Evolutionary conservation across 2,797 vertebrate genomes (phyloP), one percentile per base, ranked within the genome.

Genomic region (Martes flavigula): DNA sequence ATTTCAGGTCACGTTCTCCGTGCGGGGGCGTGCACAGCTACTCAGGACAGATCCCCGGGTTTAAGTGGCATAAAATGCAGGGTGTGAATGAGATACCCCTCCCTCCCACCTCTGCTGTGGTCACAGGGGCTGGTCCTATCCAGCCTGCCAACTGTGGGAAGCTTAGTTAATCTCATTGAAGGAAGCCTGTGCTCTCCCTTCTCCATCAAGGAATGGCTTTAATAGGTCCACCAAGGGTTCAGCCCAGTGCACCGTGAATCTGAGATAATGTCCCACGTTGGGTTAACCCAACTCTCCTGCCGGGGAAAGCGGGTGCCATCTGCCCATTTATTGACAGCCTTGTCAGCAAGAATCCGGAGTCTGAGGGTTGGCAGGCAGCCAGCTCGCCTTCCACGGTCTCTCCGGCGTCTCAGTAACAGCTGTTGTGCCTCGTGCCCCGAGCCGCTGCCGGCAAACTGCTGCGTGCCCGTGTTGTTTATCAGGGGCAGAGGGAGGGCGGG

Each of bases 251-350:
- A 77, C 96, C 94, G 64, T 48, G 97, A 97, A 97, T 97, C 70
- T 97, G 97, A 98, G 98, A 98, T 96, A 78, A 97, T 68, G 98
- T 96, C 98, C 98, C 87, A 54, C 38, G 83, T 89, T 97, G 97
- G 98, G 98, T 97, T 98, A 98, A 95, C 97, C 12, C 96, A 97
- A 95, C 95, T 98, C 97, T 97, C 94, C 96, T 91, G 98, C 18
- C 81, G 96, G 97, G 97, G 96, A 62, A 75, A 30, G 95, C 43
- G 18, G 97, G 96, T 98, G 98, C 99, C 99, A 98, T 99, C 98
- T 99, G 99, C 98, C 98, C 96, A 4, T 93, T 97, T 90, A 90
- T 97, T 98, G 98, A 98, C 98, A 98, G 97, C 97, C 98, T 96
- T 96, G 94, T 97, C 62, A 35, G 97, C 94, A 97, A 73, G 97